These are phyloP conservation scores for Nothobranchius furzeri DNA, from an alignment of 2,113 vertebrate genomes.

Conservation along the genomic window DNA sequence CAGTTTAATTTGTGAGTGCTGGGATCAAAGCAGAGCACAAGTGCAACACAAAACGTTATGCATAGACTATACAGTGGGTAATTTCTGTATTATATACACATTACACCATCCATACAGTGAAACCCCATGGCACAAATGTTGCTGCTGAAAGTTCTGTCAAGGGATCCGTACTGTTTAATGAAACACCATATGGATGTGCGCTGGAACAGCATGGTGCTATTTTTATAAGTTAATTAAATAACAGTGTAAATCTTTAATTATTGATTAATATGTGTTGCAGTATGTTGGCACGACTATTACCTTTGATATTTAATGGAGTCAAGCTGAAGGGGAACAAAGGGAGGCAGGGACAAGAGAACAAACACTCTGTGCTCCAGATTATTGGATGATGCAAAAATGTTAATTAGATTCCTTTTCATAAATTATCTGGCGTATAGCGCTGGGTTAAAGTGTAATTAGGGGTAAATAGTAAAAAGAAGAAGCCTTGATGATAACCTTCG, in stretches of 20 bases:
- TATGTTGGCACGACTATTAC: conserved; percentile 63
- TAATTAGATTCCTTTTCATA: conserved; percentile 73
- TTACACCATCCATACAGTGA: not conserved
- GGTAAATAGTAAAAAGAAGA: conserved; percentile 56
- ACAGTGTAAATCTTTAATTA: conserved; percentile 43
- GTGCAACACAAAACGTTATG: conserved; percentile 38
- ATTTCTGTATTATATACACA: not conserved
- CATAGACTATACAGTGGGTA: not conserved
- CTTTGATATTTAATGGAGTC: conserved; percentile 73
- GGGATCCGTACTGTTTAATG: not conserved
- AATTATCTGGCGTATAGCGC: conserved; percentile 68
- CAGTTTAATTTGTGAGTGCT: conserved; percentile 63
- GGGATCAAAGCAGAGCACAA: conserved; percentile 57
- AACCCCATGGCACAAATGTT: not conserved
- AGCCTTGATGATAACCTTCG: conserved; percentile 63
- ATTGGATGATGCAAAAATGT: conserved; percentile 71
- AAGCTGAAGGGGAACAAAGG: conserved; percentile 59
- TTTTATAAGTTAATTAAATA: conserved; percentile 32
- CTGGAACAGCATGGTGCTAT: not conserved
- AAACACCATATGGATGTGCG: not conserved
- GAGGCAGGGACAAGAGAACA: conserved; percentile 59
- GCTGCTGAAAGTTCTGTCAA: not conserved
- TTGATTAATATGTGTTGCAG: conserved; percentile 44
- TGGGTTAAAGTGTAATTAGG: conserved; percentile 78
- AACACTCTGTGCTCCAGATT: conserved; percentile 67